Conservation (phyloP, 2,113 vertebrate species). For the Macroglossus sobrinus region DNA sequence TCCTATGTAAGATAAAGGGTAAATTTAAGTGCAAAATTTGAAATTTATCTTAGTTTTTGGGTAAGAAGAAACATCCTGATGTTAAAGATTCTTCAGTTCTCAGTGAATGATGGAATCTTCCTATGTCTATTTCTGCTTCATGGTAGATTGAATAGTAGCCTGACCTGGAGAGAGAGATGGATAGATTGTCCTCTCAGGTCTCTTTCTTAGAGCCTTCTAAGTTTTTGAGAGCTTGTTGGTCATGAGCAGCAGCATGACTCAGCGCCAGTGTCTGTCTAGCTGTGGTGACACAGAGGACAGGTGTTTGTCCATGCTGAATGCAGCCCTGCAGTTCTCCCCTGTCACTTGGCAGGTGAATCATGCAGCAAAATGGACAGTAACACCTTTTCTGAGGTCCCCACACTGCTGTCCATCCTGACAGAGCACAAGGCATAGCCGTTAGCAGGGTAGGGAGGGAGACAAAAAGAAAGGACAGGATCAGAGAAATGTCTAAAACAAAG, state of each 20-base stretch:
- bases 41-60: background rate
- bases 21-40: background rate
- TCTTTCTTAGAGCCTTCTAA: background rate
- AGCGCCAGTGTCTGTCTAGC: conserved; percentile 23
- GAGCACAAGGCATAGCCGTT: background rate
- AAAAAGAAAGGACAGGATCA: background rate
- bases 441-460: background rate
- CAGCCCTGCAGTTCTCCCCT: background rate
- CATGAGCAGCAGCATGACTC: conserved; percentile 57
- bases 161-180: background rate
- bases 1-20: background rate
- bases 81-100: background rate
- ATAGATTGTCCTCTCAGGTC: background rate
- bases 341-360: background rate
- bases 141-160: background rate
- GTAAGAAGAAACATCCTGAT: background rate
- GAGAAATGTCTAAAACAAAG: background rate
- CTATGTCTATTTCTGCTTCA: background rate
- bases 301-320: conserved; percentile 26
- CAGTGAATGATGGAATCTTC: background rate
- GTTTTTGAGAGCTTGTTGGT: background rate
- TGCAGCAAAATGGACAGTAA: background rate
- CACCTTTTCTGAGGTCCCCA: background rate
- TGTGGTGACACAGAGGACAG: conserved; percentile 47
- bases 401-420: background rate